These are phyloP conservation scores for Drosophila littoralis DNA, from an alignment of 1,140 invertebrate genomes.

Conservation along the genomic window DNA sequence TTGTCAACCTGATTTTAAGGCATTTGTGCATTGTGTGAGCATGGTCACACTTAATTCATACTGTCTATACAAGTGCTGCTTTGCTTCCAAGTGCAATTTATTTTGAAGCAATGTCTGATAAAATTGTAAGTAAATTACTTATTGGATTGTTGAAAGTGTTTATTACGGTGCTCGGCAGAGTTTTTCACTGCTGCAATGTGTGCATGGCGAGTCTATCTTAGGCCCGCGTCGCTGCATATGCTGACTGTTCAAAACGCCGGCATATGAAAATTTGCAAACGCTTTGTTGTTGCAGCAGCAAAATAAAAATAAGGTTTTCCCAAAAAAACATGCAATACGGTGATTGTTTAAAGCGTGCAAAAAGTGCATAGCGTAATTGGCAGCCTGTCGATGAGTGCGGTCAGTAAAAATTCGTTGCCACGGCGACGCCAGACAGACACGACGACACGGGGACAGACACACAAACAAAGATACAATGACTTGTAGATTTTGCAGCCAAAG, in stretches of 20 bases:
- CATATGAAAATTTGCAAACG: conserved; percentile 23
- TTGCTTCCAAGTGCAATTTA: conserved; percentile 46
- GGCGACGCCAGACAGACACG: conserved; percentile 11
- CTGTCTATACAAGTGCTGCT: conserved; percentile 33
- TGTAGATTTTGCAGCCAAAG: conserved; percentile 69
- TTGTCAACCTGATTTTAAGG: neutral
- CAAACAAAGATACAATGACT: conserved; percentile 71
- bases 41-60: conserved; percentile 23
- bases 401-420: conserved; percentile 25
- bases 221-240: neutral
- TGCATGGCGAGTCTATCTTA: neutral
- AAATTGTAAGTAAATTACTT: conserved; percentile 73
- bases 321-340: neutral
- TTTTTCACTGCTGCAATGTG: neutral
- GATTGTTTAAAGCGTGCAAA: neutral
- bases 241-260: conserved; percentile 23
- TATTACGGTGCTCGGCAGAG: neutral
- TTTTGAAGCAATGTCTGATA: conserved; percentile 61
- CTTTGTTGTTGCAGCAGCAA: conserved; percentile 25
- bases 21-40: neutral
- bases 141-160: conserved; percentile 13
- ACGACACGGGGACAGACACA: conserved; percentile 18
- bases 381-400: neutral
- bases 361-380: neutral
- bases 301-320: conserved; percentile 6